Conservation (phyloP, 2,888 invertebrate species). For the Achlya flavicornis region DNA sequence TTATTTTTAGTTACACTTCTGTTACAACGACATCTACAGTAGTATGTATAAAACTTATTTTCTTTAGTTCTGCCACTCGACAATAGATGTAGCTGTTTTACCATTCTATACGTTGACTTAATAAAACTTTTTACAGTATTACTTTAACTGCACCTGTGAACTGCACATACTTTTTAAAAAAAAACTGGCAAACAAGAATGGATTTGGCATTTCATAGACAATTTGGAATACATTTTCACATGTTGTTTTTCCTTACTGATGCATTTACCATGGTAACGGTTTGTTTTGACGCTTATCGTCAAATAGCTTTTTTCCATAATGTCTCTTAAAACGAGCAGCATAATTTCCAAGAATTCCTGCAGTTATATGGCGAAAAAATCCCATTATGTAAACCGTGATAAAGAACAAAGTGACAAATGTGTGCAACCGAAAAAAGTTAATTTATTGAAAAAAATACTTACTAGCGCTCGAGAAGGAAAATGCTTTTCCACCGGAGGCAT, state of each 20-base stretch:
- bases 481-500: conserved; percentile 55
- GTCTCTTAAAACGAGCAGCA: conserved; percentile 24
- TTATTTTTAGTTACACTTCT: background rate
- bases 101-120: background rate
- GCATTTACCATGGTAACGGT: conserved; percentile 39
- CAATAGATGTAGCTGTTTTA: conserved; percentile 37
- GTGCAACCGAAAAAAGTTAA: conserved; percentile 53
- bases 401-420: conserved; percentile 21
- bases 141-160: no score
- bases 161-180: no score
- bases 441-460: conserved; percentile 43
- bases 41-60: background rate
- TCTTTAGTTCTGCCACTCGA: conserved; percentile 27
- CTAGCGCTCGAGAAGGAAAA: conserved; percentile 41
- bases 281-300: conserved; percentile 23
- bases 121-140: background rate
- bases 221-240: no score
- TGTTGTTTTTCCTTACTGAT: background rate
- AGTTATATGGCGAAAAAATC: conserved; percentile 17
- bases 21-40: background rate
- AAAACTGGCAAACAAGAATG: no score
- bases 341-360: conserved; percentile 22
- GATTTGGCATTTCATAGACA: no score
- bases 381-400: conserved; percentile 27
- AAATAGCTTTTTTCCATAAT: conserved; percentile 17